These are phyloP conservation scores for Hydraecia micacea DNA, from an alignment of 2,888 invertebrate species.

Conservation along the genomic window DNA sequence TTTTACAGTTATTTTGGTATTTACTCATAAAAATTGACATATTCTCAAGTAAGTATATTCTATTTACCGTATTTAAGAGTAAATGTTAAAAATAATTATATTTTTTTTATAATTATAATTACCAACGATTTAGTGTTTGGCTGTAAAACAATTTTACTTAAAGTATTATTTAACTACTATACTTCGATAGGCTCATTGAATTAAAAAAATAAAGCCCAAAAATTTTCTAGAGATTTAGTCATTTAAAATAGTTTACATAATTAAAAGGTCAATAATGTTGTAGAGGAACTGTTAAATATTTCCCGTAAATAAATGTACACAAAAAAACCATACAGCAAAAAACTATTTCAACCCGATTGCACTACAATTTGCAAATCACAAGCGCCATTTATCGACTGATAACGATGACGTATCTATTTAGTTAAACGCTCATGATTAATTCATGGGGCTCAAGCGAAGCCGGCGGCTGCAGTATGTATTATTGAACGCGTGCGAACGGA, in stretches of 20 bases:
- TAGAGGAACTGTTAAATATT: not conserved
- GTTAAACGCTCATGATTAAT: slow-evolving; percentile 66
- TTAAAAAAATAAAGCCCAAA: too few species aligned
- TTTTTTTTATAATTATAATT: too few species aligned
- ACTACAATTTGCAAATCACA: slow-evolving; percentile 56
- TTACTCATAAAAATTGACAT: too few species aligned
- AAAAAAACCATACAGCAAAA: not conserved
- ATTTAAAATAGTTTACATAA: not conserved
- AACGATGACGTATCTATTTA: slow-evolving; percentile 65
- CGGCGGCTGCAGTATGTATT: slow-evolving; percentile 62
- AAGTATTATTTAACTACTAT: too few species aligned
- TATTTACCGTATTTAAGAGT: too few species aligned
- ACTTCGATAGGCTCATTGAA: too few species aligned
- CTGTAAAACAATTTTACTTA: too few species aligned
- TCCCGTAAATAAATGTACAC: not conserved
- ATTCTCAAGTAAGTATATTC: too few species aligned
- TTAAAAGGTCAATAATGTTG: not conserved
- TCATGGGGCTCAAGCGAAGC: slow-evolving; percentile 54
- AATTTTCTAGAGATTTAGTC: not conserved
- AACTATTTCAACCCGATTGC: slow-evolving; percentile 8
- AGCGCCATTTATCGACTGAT: slow-evolving; percentile 48
- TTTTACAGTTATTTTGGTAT: too few species aligned
- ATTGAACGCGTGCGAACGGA: slow-evolving; percentile 65
- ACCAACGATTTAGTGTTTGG: too few species aligned
- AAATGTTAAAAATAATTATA: too few species aligned